A percentile compares a stretch with the other conserved stretches of the same genome.
Evolutionary conservation across 2,113 vertebrate genomes (phyloP).

Genomic region (Calonectris borealis): DNA sequence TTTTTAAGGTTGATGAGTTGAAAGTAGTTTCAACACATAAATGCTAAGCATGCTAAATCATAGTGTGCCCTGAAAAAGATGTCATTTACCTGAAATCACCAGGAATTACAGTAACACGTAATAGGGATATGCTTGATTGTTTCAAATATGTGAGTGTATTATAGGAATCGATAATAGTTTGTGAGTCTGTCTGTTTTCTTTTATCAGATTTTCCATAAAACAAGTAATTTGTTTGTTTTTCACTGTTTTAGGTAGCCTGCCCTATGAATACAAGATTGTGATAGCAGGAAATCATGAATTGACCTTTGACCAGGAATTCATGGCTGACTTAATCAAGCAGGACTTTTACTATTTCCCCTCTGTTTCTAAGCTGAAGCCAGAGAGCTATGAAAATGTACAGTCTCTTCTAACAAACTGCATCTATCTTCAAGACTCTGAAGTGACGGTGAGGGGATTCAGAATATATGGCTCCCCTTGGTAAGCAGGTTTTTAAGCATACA

Average conservation of each 20-base stretch:
- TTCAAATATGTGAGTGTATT: background rate
- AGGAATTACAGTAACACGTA: background rate
- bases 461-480: constrained; percentile 96
- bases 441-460: constrained; percentile 90
- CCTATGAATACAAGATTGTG: constrained; percentile 96
- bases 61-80: background rate
- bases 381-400: constrained; percentile 96
- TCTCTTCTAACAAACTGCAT: constrained; percentile 97
- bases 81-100: background rate
- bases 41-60: constrained; percentile 26
- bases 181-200: background rate
- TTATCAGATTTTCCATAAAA: background rate
- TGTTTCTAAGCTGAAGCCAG: constrained; percentile 94
- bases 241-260: constrained; percentile 84
- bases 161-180: background rate
- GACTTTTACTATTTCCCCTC: constrained; percentile 98
- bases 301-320: constrained; percentile 98
- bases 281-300: constrained; percentile 96
- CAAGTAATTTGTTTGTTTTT: constrained; percentile 52
- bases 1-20: constrained; percentile 60
- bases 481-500: constrained; percentile 71
- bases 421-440: constrained; percentile 97
- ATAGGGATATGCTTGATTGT: background rate
- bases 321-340: constrained; percentile 98
- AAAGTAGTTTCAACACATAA: constrained; percentile 43